A percentile compares a stretch with the other conserved stretches of the same genome.
These are phyloP conservation scores for Clupea harengus DNA, from an alignment of 2,113 vertebrate species.

Conservation along the genomic window DNA sequence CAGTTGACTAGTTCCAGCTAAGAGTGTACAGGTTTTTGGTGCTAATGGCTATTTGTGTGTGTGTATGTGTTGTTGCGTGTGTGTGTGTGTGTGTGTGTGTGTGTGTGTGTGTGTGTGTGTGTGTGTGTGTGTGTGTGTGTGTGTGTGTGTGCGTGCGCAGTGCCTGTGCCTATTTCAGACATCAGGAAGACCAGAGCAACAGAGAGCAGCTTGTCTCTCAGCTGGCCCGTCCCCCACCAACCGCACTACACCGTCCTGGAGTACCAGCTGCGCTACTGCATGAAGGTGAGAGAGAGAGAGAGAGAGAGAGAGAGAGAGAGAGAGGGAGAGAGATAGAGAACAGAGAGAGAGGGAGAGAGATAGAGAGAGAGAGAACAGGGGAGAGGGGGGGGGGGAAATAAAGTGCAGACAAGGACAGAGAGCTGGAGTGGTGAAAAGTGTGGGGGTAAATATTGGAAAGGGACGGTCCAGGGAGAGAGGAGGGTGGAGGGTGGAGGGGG, in stretches of 20 bases:
- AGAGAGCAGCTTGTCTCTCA: conserved; percentile 68
- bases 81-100: conserved; percentile 29
- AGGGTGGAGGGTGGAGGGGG: not conserved
- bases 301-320: too few relatives aligned
- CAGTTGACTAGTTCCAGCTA: too few relatives aligned
- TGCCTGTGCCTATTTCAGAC: conserved; percentile 69
- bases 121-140: conserved; percentile 21
- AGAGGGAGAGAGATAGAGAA: not conserved
- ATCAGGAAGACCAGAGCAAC: conserved; percentile 66
- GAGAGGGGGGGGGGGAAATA: not conserved
- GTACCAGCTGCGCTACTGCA: conserved; percentile 80
- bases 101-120: not conserved
- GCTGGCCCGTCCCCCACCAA: conserved; percentile 64
- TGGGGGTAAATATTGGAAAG: too few relatives aligned
- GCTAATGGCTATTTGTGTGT: not conserved
- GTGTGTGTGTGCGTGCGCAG: conserved; percentile 55
- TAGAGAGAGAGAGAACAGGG: too few relatives aligned
- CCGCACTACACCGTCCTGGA: conserved; percentile 72
- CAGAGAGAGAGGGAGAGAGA: not conserved
- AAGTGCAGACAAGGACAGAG: not conserved
- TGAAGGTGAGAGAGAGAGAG: conserved; percentile 26
- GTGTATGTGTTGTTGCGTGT: not conserved
- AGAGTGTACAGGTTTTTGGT: too few relatives aligned
- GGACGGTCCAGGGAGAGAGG: not conserved
- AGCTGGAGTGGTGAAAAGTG: too few relatives aligned